Base-by-base conservation (phyloP, 1,140 invertebrate species). In the Lordiphosa collinella region DNA sequence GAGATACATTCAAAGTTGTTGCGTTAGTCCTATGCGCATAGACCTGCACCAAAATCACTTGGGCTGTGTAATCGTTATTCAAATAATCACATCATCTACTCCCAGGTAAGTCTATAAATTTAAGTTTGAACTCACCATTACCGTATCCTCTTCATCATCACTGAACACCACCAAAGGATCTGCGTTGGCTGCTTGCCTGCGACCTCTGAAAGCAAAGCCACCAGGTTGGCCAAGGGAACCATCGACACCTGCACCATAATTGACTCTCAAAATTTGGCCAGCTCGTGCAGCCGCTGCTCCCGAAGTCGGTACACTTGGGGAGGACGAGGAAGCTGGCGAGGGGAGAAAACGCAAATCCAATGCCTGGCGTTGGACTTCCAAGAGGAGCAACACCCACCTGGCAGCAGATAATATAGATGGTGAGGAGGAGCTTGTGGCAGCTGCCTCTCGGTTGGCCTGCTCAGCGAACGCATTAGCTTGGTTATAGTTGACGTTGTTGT, bases 101-200 rank as follows among this genome's bases (percentile, higher is more conserved):
- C 3, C 18, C 18, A 4, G 3, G 4, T 18, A 18, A 18, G 4
- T 4, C 18, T 4, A 18, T 0, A 18, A 34, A 18, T 3, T n/a
- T 7, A 1, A 12, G 0, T 6, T 14, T 32, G 31, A 7, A 66
- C 73, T 69, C 60, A 87, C 86, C 44, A 41, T 78, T 38, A 49
- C 54, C 0, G 55, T 36, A 7, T 89, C 86, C 3, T 84, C 72
- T n/a, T 89, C 92, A 68, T 93, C 92, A 64, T 93, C 92, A 55
- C 92, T 93, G 86, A 93, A 85, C 31, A 93, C 88, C 73, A 93
- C 91, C 40, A 93, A 92, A 36, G 92, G 91, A 82, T 93, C 92
- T 9, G 89, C 90, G 59, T 93, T 92, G 2, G 91, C 89, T 0
- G 69, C 48, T 10, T 72, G 62, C 1, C 82, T 60, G 1, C 78